These are phyloP conservation scores for Bursaphelenchus mucronatus DNA, from an alignment of 1,140 invertebrate genomes.

Conservation along the genomic window DNA sequence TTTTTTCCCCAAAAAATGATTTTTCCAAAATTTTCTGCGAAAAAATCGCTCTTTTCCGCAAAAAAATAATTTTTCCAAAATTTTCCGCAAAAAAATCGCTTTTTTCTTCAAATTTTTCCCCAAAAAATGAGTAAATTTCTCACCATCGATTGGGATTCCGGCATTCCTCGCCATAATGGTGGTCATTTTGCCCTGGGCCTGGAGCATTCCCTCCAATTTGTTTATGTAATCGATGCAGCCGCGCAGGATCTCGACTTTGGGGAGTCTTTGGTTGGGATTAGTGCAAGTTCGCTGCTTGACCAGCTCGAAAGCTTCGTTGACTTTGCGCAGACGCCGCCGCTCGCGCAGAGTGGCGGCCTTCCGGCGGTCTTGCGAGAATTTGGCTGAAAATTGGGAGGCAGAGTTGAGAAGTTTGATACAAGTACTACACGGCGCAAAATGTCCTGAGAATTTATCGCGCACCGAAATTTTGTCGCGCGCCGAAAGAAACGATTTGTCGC, in stretches of 20 bases:
- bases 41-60: no score
- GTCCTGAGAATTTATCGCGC: no score
- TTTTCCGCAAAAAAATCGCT: no score
- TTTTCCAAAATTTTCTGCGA: no score
- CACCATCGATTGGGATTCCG: slow-evolving; percentile 38
- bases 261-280: slow-evolving; percentile 87
- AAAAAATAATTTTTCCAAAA: no score
- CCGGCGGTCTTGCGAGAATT: slow-evolving; percentile 79
- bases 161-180: slow-evolving; percentile 51
- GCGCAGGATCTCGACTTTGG: slow-evolving; percentile 91
- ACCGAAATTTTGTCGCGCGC: no score
- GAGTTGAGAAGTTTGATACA: no score
- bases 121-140: neutral
- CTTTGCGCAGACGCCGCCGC: slow-evolving; percentile 81
- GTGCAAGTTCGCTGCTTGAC: slow-evolving; percentile 83
- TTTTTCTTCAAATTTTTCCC: slow-evolving; percentile 11
- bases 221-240: slow-evolving; percentile 98
- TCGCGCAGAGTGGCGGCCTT: slow-evolving; percentile 93
- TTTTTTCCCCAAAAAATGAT: no score
- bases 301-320: slow-evolving; percentile 95
- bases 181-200: slow-evolving; percentile 51
- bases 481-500: no score
- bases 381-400: slow-evolving; percentile 68
- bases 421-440: no score
- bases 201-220: slow-evolving; percentile 71